These are phyloP conservation scores for Ceratitis capitata DNA, from an alignment of 1,140 invertebrate species.

Conservation along the genomic window DNA sequence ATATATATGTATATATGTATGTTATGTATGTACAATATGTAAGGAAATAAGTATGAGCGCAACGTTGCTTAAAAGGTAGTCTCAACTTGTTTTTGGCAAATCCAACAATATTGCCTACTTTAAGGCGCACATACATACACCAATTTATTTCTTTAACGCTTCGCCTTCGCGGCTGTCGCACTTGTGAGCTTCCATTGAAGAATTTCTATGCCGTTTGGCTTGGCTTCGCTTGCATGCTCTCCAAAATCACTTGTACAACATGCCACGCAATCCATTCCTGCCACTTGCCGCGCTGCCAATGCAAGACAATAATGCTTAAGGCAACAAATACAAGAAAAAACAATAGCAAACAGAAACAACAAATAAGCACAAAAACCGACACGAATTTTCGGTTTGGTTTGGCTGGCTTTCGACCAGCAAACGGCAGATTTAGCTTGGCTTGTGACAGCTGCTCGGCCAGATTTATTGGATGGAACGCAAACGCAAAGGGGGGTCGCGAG, in stretches of 20 bases:
- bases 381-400: neutral
- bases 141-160: neutral
- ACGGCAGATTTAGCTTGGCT: neutral
- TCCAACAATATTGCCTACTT: neutral
- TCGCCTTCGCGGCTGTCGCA: neutral
- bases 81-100: neutral
- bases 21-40: neutral
- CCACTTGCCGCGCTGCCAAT: neutral
- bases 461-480: neutral
- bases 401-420: neutral
- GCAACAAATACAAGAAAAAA: neutral
- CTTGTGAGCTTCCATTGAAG: neutral
- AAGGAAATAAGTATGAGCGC: too few species aligned
- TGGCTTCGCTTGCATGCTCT: neutral
- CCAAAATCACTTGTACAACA: conserved; percentile 10
- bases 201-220: conserved; percentile 5
- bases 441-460: neutral
- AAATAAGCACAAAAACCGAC: neutral
- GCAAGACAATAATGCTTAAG: neutral
- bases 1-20: neutral
- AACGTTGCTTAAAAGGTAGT: neutral
- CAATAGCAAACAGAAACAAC: neutral
- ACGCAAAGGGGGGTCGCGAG: neutral
- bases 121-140: neutral
- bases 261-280: conserved; percentile 25